Percentiles rank a stretch among this genome's conserved stretches.
These are phyloP conservation scores for Saguinus imperator DNA, from an alignment of 2,113 vertebrate species.

Conservation along the genomic window DNA sequence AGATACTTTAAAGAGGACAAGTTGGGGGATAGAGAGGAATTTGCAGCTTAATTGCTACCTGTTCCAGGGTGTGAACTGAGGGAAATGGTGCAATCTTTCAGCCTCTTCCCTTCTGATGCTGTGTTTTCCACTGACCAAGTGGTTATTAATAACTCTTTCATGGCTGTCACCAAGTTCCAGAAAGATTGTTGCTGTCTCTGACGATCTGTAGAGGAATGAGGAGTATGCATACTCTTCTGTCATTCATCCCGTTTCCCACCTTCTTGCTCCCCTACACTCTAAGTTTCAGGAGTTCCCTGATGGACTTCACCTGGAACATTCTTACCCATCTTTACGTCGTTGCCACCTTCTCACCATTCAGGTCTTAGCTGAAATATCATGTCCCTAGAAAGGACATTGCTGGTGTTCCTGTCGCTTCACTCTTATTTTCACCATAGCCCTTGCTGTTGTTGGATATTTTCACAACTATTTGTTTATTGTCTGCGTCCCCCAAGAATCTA, in stretches of 20 bases:
- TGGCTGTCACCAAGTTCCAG: background rate
- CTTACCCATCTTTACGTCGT: background rate
- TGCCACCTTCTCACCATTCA: background rate
- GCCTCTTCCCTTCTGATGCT: background rate
- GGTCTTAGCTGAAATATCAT: background rate
- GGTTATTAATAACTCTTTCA: background rate
- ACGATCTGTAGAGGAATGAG: background rate
- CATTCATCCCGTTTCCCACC: background rate
- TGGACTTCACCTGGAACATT: background rate
- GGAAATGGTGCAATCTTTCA: background rate
- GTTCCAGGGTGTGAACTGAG: background rate
- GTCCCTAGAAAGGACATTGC: background rate
- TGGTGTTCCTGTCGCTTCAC: background rate
- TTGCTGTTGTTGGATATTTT: background rate
- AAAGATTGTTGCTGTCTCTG: background rate
- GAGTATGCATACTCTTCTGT: background rate
- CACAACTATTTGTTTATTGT: background rate
- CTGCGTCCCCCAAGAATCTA: background rate
- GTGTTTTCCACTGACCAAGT: background rate
- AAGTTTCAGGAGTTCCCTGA: background rate
- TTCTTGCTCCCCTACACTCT: background rate
- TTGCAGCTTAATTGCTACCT: background rate
- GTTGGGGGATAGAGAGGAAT: background rate
- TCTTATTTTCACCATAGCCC: background rate
- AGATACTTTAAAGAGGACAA: conserved; percentile 13